These are phyloP conservation scores for Lithobates pipiens DNA, from an alignment of 2,797 vertebrate species.

Conservation along the genomic window DNA sequence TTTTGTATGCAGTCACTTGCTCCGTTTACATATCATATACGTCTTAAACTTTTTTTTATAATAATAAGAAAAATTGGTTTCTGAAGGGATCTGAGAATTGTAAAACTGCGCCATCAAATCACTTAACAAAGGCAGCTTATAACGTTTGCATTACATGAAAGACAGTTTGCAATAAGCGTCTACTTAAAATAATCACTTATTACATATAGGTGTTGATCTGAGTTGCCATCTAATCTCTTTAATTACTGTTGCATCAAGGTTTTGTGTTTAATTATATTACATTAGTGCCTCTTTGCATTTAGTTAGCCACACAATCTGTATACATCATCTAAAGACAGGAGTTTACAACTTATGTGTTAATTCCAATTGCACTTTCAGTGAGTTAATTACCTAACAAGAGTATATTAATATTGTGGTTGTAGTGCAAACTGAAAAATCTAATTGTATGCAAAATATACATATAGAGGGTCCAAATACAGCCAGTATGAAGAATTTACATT, in stretches of 20 bases:
- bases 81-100: conserved; percentile 42
- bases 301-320: neutral
- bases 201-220: neutral
- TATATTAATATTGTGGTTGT: neutral
- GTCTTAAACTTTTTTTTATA: conserved; percentile 55
- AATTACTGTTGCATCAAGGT: neutral
- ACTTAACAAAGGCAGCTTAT: conserved; percentile 38
- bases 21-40: conserved; percentile 63
- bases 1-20: conserved; percentile 63
- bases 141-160: conserved; percentile 23
- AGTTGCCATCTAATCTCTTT: neutral
- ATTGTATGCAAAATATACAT: neutral
- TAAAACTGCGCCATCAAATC: conserved; percentile 18
- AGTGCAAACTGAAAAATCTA: neutral
- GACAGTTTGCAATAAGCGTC: conserved; percentile 9
- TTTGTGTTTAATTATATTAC: neutral
- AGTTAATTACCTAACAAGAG: neutral
- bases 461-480: neutral
- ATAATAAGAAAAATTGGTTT: conserved; percentile 42
- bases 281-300: no score
- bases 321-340: neutral
- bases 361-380: neutral
- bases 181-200: neutral
- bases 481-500: neutral
- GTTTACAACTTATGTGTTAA: neutral